Evolutionary conservation across 2,797 vertebrate genomes (phyloP), one percentile per base, ranked within the genome.

Genomic region (Epinephelus malabaricus): DNA sequence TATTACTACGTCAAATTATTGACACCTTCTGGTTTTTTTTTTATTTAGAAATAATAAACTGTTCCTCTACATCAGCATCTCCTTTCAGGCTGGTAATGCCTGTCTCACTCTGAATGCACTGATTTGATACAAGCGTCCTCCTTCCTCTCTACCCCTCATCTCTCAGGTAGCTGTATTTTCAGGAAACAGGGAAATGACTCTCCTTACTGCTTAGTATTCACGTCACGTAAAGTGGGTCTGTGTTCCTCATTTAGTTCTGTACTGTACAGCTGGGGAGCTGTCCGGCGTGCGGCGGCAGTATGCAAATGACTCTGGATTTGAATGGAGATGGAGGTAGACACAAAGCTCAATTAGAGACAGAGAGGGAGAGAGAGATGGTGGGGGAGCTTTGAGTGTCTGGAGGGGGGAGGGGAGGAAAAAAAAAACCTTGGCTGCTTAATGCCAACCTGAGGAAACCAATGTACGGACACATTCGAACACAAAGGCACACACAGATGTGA

Each of bases 171-270:
- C 79, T 79, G 73, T 74, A 65, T 90, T 91, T 92, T 81, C 80
- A 87, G 81, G 86, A 88, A 91, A 90, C 73, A 76, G 78, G 64
- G 53, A 84, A 84, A 83, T 61, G 84, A 86, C 84, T 88, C 87
- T 80, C 55, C 64, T 45, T 2, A 47, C 89, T 95, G 96, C 95
- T 96, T 96, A 95, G 94, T 96, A 97, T 97, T 96, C 96, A 94
- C 92, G 85, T 95, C 96, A 96, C 96, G 95, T 95, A 97, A 98
- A 97, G 95, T 97, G 96, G 95, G 95, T 95, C 95, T 97, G 93
- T 96, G 93, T 96, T 96, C 95, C 90, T 95, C 95, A 96, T 96
- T 97, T 95, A 96, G 95, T 92, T 92, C 92, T 82, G 77, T 91
- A 92, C 88, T 95, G 93, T 96, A 96, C 95, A 96, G 96, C 95